phyloP scores from a whole-genome alignment of 2,113 vertebrate species.

The Syngnathus typhle region DNA sequence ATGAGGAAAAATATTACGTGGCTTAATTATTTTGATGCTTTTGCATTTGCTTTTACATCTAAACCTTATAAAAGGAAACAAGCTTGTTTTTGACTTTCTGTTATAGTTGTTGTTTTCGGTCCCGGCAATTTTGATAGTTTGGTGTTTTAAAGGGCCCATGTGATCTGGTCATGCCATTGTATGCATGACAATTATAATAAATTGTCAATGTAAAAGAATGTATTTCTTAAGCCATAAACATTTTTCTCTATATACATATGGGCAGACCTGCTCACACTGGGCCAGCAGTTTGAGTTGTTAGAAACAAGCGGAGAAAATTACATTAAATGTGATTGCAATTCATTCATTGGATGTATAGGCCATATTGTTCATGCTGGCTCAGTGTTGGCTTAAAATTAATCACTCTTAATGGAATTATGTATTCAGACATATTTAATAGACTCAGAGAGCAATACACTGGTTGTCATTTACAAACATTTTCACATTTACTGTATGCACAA shows the following conservation, averaged over 20 bases:
- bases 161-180: no score
- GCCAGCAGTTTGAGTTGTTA: neutral
- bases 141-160: no score
- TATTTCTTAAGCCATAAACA: neutral
- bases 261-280: neutral
- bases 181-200: no score
- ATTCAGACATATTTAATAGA: neutral
- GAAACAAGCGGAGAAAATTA: neutral
- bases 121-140: no score
- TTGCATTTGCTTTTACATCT: no score
- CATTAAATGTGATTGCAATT: conserved; percentile 2
- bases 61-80: no score
- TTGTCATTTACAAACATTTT: neutral
- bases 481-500: neutral
- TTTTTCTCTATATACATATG: neutral
- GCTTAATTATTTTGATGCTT: no score
- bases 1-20: no score
- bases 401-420: neutral
- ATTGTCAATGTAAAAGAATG: no score
- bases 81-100: no score
- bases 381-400: neutral
- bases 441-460: neutral
- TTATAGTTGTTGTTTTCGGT: no score
- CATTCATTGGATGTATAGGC: neutral
- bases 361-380: neutral